Base-by-base conservation (phyloP, 2,797 vertebrate genomes). In the Huso huso region DNA sequence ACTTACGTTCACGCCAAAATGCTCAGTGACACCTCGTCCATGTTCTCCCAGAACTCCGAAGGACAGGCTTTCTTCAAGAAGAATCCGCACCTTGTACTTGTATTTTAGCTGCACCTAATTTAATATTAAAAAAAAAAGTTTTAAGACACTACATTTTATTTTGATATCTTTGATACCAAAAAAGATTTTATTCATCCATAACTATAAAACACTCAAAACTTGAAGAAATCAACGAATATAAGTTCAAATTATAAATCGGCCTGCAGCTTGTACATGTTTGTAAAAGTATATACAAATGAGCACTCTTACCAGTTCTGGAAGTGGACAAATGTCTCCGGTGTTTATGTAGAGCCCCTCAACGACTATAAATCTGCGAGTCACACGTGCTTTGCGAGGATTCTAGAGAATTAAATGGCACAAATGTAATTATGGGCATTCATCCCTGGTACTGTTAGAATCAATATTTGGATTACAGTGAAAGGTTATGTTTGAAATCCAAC, bases 61-160 rank as follows among this genome's bases (percentile, higher is more conserved):
- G 0, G 96, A 99, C 84, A 99, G 89, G 76, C 95, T 98, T 85
- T 99, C 96, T 72, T 99, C 96, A 80, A 99, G 81, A 73, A 99
- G 98, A 81, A 99, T 91, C 70, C 96, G 91, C 63, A 97, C 93
- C 84, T 97, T 99, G 81, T 98, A 99, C 76, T 92, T 95, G 76
- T 99, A 99, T 75, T 99, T 99, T 72, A 99, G 81, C 63, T 92
- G 90, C 70, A 99, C 89, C 96, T 99, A 77, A 51, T 62, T 55
- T 4, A 55, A 53, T 12, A 53, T 53, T 53, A 1, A 55, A 55
- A 55, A 55, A n/a, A 37, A 37, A 37, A 37, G n/a, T 1, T 10
- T 10, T 55, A 10, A 55, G 52, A 55, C 52, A 5, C 1, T 37
- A 37, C 23, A 37, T 37, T 37, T 18, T 18, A 18, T 18, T 18